Evolutionary conservation across 2,113 vertebrate species (phyloP), one percentile per base, ranked within the genome.

Genomic region (Haemorhous mexicanus): DNA sequence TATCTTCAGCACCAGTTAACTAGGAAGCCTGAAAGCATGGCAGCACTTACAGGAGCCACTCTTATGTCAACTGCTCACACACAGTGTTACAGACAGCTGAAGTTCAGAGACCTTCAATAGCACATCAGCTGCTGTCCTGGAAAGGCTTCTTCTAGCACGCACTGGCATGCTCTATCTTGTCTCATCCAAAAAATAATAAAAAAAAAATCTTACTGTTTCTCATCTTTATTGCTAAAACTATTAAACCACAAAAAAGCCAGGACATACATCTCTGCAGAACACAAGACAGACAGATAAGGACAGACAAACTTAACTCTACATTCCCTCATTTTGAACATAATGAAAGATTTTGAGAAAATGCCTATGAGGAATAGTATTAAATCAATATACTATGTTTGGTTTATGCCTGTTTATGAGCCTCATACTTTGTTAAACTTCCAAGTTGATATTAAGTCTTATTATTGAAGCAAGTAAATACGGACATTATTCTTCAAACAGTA

Each of bases 61-160:
- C 7, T 7, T 5, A 27, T 0, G 4, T 30, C 53, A 85, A 6
- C n/a, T 68, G 23, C 21, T 75, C 58, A 59, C 0, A 0, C 12
- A 10, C 0, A 0, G 14, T 14, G 53, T 19, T 53, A 37, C 17
- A 52, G 53, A 23, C 16, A 69, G 67, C 39, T 64, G 50, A 73
- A 59, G 37, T 43, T 26, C 11, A 3, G 50, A 26, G 18, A 37
- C 7, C 64, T 56, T 47, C 37, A 70, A 19, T 0, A 4, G 20
- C 44, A 32, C 46, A 73, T 56, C 20, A 24, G 33, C 17, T 41
- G 37, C 49, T 83, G 39, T 74, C 50, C 47, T 49, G 8, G 33
- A 30, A 89, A 70, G 18, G 15, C 18, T 69, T 39, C 50, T 52
- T 55, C 56, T n/a, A 30, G 55, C 66, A 58, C 21, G 53, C 75